Percentiles rank a stretch among this genome's conserved stretches.
phyloP scores from a whole-genome alignment of 2,113 vertebrate species.

The Phalacrocorax pelagicus region DNA sequence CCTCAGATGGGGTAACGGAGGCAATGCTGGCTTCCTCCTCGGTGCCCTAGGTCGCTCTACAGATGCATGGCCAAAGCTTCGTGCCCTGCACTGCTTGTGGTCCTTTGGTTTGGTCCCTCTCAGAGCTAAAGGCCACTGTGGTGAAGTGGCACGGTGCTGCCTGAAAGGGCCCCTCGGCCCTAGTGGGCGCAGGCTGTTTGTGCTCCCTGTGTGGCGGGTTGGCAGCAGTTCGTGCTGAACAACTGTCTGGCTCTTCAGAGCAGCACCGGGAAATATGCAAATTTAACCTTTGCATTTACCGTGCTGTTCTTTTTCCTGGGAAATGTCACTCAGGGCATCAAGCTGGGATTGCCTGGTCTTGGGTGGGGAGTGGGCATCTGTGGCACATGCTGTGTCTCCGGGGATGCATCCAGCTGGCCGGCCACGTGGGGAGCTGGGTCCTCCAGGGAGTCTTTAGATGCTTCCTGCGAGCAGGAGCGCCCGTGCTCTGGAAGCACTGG shows the following conservation, averaged over 20 bases:
- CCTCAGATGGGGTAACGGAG: background rate
- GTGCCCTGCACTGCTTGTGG: background rate
- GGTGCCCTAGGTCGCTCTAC: background rate
- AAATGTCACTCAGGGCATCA: constrained; percentile 23
- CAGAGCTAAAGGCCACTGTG: background rate
- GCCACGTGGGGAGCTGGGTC: background rate
- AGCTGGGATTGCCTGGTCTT: background rate
- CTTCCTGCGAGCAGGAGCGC: background rate
- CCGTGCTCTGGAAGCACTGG: accelerated
- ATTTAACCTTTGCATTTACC: constrained; percentile 54
- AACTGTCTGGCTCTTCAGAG: background rate
- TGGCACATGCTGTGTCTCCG: background rate
- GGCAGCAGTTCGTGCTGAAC: background rate
- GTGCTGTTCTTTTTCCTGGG: background rate
- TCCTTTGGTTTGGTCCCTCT: background rate
- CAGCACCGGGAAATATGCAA: constrained; percentile 14
- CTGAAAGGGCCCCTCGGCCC: background rate
- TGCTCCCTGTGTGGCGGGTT: background rate
- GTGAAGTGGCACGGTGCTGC: background rate
- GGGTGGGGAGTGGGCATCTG: background rate
- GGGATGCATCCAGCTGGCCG: background rate
- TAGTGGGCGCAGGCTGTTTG: background rate
- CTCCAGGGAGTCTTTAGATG: background rate
- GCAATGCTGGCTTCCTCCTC: background rate
- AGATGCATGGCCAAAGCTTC: background rate